Base-by-base conservation (phyloP, 1,140 invertebrate species). In the Batillaria attramentaria region DNA sequence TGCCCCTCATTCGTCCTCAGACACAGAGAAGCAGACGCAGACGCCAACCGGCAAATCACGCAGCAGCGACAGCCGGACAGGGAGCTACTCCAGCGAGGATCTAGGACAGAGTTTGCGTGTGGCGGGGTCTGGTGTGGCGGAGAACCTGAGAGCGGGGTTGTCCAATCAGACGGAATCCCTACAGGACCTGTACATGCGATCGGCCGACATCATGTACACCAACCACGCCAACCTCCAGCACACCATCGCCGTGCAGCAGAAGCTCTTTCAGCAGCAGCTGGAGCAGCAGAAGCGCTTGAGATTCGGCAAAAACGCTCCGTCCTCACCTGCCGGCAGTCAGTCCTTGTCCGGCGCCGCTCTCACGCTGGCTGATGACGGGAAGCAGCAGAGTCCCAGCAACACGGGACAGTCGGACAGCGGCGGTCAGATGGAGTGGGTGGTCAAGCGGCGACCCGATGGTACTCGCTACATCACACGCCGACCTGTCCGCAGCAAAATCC, bases 371-470 rank as follows among this genome's bases (percentile, higher is more conserved):
- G 79, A 78, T 33, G 78, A 84, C 39, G 76, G 46, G n/a, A 78
- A 79, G 54, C 62, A 78, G 10, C 69, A 70, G 60, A 80, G 77
- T 69, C 81, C 81, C 41, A 81, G 81, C 35, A 78, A 81, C 24
- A 81, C 76, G 24, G 83, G 84, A 18, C 84, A 84, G 33, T 85
- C 86, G 35, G 86, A 87, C 46, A 86, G 84, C 78, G 82, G 84
- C 60, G 82, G 84, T 60, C 84, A 89, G 77, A 95, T 95, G 94
- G 94, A 95, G 79, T 95, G 95, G 95, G 95, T 96, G 87, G 95
- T 96, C 0, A 96, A 96, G 84, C 92, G 94, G 41, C 91, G 95
- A 70, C 93, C 95, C 2, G 95, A 96, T 87, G 95, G 95, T 5
- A 94, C 94, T 0, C 92, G 95, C 57, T 96, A 96, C 87, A 95